Conservation (phyloP, 2,888 invertebrate species). For the Thymelicus acteon region DNA sequence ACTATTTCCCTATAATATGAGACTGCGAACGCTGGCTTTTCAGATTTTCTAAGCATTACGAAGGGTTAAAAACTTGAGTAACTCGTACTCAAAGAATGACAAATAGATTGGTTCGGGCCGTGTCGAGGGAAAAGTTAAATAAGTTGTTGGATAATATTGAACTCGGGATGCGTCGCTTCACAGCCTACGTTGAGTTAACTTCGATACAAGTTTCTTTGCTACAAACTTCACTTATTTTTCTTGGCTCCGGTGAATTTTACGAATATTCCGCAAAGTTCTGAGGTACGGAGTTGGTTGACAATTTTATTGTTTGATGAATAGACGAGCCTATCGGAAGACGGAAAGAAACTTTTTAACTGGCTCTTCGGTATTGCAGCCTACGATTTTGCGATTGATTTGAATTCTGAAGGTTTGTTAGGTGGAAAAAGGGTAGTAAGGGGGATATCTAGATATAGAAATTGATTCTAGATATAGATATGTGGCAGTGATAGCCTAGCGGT, state of each 20-base stretch:
- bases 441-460: too few species aligned
- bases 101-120: slow-evolving; percentile 29
- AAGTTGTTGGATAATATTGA: slow-evolving; percentile 13
- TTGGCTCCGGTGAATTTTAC: slow-evolving; percentile 2
- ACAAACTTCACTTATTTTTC: slow-evolving; percentile 1
- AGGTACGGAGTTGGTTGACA: not conserved
- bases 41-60: not conserved
- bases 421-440: too few species aligned
- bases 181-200: slow-evolving; percentile 17
- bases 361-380: too few species aligned
- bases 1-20: not conserved
- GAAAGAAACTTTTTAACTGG: too few species aligned
- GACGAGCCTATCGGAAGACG: too few species aligned
- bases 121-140: slow-evolving; percentile 34
- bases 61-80: slow-evolving; percentile 11
- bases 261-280: not conserved
- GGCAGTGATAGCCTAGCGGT: too few species aligned
- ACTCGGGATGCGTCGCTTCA: not conserved
- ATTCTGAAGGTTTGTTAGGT: too few species aligned
- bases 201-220: slow-evolving; percentile 7
- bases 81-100: slow-evolving; percentile 21
- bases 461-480: too few species aligned
- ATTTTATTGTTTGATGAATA: slow-evolving; percentile 4
- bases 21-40: not conserved
- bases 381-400: too few species aligned